phyloP scores from a whole-genome alignment of 1,140 invertebrate species.

The Lamellibrachia luymesi region DNA sequence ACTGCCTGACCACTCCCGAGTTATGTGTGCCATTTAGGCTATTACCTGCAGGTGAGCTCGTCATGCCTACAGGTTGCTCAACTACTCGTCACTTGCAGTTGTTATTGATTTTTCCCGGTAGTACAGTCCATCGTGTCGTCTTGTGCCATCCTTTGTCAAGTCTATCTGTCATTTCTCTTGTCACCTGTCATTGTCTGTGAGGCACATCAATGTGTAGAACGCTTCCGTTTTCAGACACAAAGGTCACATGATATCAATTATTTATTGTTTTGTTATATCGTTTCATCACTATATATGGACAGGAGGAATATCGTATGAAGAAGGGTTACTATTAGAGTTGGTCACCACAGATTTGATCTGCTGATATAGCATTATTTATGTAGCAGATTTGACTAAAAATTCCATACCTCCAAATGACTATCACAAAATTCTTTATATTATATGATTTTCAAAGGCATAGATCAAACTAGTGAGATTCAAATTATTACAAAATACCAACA shows the following conservation, averaged over 20 bases:
- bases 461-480: too few relatives aligned
- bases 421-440: too few relatives aligned
- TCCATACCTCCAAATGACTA: too few relatives aligned
- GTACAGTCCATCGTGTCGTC: neutral
- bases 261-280: neutral
- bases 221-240: neutral
- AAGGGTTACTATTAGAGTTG: too few relatives aligned
- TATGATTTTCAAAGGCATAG: too few relatives aligned
- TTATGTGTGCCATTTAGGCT: neutral
- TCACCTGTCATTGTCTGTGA: conserved; percentile 1
- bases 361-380: neutral
- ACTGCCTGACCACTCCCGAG: neutral
- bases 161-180: neutral
- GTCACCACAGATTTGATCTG: neutral
- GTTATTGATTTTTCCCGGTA: neutral
- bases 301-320: neutral
- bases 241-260: neutral
- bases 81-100: neutral
- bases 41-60: neutral
- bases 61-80: neutral
- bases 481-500: too few relatives aligned
- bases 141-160: neutral
- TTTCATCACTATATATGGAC: too few relatives aligned
- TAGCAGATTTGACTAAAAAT: too few relatives aligned
- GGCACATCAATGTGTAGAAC: neutral